Base-by-base conservation (phyloP, 2,888 invertebrate species). In the Norana najaformis region DNA sequence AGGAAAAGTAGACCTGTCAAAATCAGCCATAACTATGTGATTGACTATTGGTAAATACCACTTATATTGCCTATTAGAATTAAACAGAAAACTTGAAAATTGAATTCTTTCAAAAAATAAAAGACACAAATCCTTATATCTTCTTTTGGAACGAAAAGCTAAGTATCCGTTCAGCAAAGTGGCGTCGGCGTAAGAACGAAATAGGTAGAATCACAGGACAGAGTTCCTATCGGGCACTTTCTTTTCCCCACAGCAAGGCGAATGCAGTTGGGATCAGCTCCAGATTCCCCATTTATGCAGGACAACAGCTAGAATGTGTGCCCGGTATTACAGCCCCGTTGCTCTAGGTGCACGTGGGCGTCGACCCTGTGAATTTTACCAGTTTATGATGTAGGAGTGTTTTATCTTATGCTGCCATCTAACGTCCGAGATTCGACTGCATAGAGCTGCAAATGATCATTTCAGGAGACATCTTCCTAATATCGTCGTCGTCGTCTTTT, bases 371-470 rank as follows among this genome's bases (percentile, higher is more conserved):
- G 16, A 1, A 69, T n/a, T 8, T 69, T n/a, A 69, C 69, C 69
- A n/a, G n/a, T 69, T 69, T 69, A 69, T n/a, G 69, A 69, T 8
- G 69, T n/a, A n/a, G n/a, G n/a, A n/a, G 30, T n/a, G 69, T 69
- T n/a, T 69, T n/a, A n/a, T 69, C n/a, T 69, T 69, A 69, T n/a
- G 69, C 69, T 69, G 69, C n/a, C 69, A 69, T 69, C 69, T 69
- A 8, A n/a, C n/a, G n/a, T 69, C n/a, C 11, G 30, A n/a, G 53
- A n/a, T n/a, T 47, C 47, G 47, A 47, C 23, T 47, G 47, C 47
- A 23, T 23, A 47, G 4, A 23, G 47, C n/a, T n/a, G 69, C 69
- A 69, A n/a, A 69, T n/a, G 69, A 69, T 69, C 69, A 47, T 47
- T 47, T 23, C 23, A 16, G 69, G 69, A 69, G 69, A 69, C 69